A percentile compares a stretch with the other conserved stretches of the same genome.
These are phyloP conservation scores for Bursaphelenchus okinawaensis DNA, from an alignment of 2,888 invertebrate species.

Conservation along the genomic window DNA sequence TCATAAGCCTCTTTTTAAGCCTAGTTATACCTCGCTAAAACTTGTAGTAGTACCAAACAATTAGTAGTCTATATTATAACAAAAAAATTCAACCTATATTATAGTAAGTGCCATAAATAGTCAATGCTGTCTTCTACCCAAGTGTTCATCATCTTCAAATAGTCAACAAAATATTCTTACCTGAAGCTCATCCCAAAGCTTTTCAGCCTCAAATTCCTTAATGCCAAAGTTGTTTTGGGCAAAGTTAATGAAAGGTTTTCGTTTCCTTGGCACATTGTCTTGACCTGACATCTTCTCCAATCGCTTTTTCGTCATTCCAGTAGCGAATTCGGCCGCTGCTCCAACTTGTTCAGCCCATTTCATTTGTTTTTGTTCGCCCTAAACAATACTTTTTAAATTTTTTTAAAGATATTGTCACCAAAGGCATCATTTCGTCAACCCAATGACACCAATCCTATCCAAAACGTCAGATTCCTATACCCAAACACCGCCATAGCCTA, in stretches of 20 bases:
- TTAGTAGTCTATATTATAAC: not conserved
- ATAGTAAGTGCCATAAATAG: too few relatives aligned
- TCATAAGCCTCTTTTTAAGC: too few relatives aligned
- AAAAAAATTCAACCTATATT: not conserved
- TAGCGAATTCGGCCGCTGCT: conserved; percentile 49
- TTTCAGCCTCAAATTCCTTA: not conserved
- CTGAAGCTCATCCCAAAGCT: conserved; percentile 22
- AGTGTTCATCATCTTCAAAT: too few relatives aligned
- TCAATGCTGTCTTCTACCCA: too few relatives aligned
- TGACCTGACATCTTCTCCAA: conserved; percentile 17
- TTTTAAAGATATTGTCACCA: too few relatives aligned
- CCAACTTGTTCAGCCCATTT: conserved; percentile 60
- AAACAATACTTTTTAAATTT: conserved; percentile 15
- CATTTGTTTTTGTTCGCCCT: conserved; percentile 61
- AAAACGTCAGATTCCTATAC: too few relatives aligned
- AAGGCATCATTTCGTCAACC: too few relatives aligned
- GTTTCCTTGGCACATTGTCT: conserved; percentile 51
- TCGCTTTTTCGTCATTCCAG: not conserved
- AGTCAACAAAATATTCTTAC: not conserved
- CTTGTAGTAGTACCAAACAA: too few relatives aligned
- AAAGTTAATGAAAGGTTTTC: conserved; percentile 56
- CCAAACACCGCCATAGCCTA: too few relatives aligned
- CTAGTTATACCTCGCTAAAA: too few relatives aligned
- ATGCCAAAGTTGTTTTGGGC: conserved; percentile 24
- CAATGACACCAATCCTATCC: too few relatives aligned